Percentiles rank a stretch among this genome's conserved stretches.
phyloP scores from a whole-genome alignment of 2,888 invertebrate genomes.

The Ferdinandea cuprea region DNA sequence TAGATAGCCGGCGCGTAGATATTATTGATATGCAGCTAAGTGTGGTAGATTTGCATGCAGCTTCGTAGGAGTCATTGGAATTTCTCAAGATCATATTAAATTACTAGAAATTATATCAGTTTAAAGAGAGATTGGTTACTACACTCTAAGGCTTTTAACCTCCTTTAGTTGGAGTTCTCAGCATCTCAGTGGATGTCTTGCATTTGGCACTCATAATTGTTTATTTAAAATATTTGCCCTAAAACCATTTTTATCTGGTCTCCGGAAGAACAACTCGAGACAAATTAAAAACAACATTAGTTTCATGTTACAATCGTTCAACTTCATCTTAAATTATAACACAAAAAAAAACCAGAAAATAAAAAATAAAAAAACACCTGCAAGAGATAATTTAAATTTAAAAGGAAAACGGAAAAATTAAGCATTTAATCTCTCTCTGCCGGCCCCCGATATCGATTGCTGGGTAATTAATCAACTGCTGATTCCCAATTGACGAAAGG shows the following conservation, averaged over 20 bases:
- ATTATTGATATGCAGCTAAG: not conserved
- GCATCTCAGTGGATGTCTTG: constrained; percentile 5
- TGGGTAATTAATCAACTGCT: constrained; percentile 66
- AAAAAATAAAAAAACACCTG: constrained; percentile 31
- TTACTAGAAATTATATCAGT: constrained; percentile 70
- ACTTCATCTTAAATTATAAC: too few relatives aligned
- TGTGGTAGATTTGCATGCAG: constrained; percentile 9
- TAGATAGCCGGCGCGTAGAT: not conserved
- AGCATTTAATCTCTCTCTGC: constrained; percentile 66
- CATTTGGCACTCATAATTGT: too few relatives aligned
- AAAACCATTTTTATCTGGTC: constrained; percentile 20
- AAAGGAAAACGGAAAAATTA: constrained; percentile 30
- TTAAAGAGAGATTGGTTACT: constrained; percentile 63
- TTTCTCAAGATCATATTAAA: constrained; percentile 71
- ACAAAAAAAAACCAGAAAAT: not conserved
- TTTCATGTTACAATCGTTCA: constrained; percentile 41
- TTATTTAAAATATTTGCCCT: not conserved
- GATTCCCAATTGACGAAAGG: constrained; percentile 69
- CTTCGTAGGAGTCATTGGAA: constrained; percentile 66
- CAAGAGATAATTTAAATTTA: constrained; percentile 47
- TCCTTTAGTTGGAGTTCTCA: constrained; percentile 55
- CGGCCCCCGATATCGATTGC: constrained; percentile 69
- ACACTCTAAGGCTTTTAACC: constrained; percentile 54
- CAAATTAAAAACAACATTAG: constrained; percentile 62
- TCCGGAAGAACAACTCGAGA: constrained; percentile 24